A percentile compares a stretch with the other conserved stretches of the same genome.
These are phyloP conservation scores for Conus canariensis DNA, from an alignment of 2,888 invertebrate genomes.

Conservation along the genomic window DNA sequence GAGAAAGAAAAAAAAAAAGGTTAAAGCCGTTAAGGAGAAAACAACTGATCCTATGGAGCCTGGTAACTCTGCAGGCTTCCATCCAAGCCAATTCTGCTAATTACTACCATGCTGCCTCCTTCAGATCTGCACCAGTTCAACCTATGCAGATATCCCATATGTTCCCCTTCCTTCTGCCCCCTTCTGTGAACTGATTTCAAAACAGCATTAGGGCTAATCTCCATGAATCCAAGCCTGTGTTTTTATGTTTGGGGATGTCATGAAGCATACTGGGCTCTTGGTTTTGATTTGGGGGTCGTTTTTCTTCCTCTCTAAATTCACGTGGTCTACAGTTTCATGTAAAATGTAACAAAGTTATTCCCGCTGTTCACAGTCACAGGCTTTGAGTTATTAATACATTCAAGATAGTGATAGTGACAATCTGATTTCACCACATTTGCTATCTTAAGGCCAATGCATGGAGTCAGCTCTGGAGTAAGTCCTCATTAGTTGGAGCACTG, in stretches of 20 bases:
- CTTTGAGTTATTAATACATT: no score
- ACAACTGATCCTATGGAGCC: not conserved
- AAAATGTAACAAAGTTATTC: no score
- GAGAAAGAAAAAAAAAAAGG: no score
- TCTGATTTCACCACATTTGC: no score
- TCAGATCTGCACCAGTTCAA: not conserved
- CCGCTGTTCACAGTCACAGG: no score
- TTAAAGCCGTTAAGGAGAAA: not conserved
- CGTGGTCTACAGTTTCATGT: no score
- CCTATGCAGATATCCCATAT: constrained; percentile 9
- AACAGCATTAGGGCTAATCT: constrained; percentile 22
- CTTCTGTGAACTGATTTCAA: not conserved
- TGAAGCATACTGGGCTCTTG: not conserved
- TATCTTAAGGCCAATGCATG: no score
- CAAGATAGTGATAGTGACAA: no score
- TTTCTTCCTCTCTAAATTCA: no score
- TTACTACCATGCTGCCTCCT: constrained; percentile 13
- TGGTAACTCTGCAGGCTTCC: constrained; percentile 9
- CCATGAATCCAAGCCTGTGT: not conserved
- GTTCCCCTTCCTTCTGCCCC: not conserved
- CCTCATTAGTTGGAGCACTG: no score
- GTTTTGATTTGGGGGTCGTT: not conserved
- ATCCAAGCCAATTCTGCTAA: constrained; percentile 14
- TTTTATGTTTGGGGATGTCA: not conserved
- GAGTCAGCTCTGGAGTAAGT: no score